phyloP scores from a whole-genome alignment of 2,888 invertebrate species.

The Pharmacophagus antenor region DNA sequence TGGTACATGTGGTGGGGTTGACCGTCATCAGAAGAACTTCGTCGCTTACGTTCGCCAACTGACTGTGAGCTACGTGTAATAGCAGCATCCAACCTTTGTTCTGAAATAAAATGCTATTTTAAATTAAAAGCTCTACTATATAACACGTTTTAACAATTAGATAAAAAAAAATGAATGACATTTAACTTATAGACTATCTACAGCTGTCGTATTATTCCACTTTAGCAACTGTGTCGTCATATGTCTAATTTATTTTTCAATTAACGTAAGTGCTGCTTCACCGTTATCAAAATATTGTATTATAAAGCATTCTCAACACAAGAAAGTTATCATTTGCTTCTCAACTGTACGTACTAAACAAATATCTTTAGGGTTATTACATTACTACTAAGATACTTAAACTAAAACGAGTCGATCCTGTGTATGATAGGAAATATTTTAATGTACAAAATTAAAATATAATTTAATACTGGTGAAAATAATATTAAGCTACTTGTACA shows the following conservation, averaged over 20 bases:
- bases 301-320: background rate
- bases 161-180: no score
- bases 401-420: no score
- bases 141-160: background rate
- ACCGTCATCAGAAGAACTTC: constrained; percentile 67
- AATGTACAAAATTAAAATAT: no score
- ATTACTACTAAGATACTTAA: no score
- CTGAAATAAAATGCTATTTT: constrained; percentile 46
- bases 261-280: background rate
- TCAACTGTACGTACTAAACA: no score
- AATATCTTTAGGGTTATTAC: no score
- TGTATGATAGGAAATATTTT: no score
- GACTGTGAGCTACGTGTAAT: constrained; percentile 73
- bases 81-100: constrained; percentile 66
- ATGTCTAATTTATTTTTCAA: background rate
- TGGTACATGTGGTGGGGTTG: constrained; percentile 68
- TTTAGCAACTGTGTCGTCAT: no score
- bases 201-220: no score
- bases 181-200: no score
- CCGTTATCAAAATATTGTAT: background rate
- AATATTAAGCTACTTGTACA: no score
- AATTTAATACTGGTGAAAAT: no score
- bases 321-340: background rate
- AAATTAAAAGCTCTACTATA: background rate
- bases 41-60: constrained; percentile 65